Evolutionary conservation across 2,888 invertebrate species (phyloP).

Genomic region (Tanytarsus gracilentus): DNA sequence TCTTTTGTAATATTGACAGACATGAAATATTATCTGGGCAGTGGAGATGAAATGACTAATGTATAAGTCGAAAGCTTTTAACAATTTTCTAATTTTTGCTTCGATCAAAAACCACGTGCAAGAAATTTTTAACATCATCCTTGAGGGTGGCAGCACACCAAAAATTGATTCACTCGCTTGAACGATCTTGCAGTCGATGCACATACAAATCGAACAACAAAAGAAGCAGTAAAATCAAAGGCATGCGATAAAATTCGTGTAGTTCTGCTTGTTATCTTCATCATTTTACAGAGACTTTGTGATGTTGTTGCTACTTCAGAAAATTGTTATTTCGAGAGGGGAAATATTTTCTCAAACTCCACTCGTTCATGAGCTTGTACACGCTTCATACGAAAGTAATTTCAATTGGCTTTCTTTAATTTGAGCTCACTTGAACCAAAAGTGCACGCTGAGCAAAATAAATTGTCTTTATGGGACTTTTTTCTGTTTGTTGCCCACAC

Average conservation of each 20-base stretch:
- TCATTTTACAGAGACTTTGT: not conserved
- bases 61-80: no score
- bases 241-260: constrained; percentile 13
- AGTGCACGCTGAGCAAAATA: constrained; percentile 8
- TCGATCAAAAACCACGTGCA: no score
- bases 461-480: constrained; percentile 23
- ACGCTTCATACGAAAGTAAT: constrained; percentile 18
- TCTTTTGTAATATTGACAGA: no score
- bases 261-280: constrained; percentile 9
- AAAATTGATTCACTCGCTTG: constrained; percentile 19
- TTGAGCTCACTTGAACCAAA: not conserved
- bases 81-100: no score
- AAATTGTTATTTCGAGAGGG: no score
- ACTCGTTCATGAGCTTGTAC: not conserved
- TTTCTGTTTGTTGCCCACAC: no score
- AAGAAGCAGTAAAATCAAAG: constrained; percentile 8
- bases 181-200: no score
- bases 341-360: not conserved
- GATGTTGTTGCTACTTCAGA: no score
- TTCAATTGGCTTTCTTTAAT: constrained; percentile 13
- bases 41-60: no score
- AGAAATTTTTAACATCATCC: no score
- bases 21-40: no score
- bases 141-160: no score
- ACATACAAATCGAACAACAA: not conserved